These are phyloP conservation scores for Drosophila algonquin DNA, from an alignment of 2,888 invertebrate genomes.

Conservation along the genomic window DNA sequence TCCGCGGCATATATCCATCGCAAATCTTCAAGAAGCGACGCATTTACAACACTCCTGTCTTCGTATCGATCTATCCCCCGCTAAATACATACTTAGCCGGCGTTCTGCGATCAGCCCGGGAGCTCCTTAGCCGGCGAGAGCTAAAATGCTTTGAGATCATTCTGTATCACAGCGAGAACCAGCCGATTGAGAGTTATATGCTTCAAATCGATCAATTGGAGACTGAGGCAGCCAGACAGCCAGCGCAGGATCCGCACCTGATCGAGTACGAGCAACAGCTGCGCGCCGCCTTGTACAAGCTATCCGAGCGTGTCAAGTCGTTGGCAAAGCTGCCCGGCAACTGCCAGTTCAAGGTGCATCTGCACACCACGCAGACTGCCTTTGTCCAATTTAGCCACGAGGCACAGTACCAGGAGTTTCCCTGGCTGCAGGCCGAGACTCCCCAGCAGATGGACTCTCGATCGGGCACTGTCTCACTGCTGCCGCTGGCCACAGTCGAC, in stretches of 20 bases:
- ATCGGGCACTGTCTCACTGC: slow-evolving; percentile 49
- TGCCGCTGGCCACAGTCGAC: slow-evolving; percentile 74
- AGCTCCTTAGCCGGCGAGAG: slow-evolving; percentile 61
- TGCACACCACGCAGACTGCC: slow-evolving; percentile 80
- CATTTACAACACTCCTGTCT: slow-evolving; percentile 81
- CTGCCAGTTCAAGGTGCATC: slow-evolving; percentile 75
- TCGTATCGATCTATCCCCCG: slow-evolving; percentile 79
- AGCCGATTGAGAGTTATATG: slow-evolving; percentile 61
- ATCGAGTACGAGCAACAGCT: slow-evolving; percentile 81
- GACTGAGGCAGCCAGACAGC: background rate
- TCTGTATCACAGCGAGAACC: slow-evolving; percentile 65
- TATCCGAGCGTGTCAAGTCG: slow-evolving; percentile 76
- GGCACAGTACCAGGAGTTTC: slow-evolving; percentile 79
- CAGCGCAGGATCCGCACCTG: slow-evolving; percentile 71
- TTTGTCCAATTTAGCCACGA: slow-evolving; percentile 77
- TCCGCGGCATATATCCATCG: slow-evolving; percentile 80
- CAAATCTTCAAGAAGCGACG: slow-evolving; percentile 82
- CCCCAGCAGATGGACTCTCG: background rate
- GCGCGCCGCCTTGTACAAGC: slow-evolving; percentile 71
- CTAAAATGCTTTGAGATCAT: slow-evolving; percentile 75
- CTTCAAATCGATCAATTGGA: slow-evolving; percentile 42
- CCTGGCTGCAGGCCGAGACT: slow-evolving; percentile 79
- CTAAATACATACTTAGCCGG: slow-evolving; percentile 79
- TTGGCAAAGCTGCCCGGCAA: slow-evolving; percentile 69
- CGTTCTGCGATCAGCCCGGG: slow-evolving; percentile 69